phyloP scores from a whole-genome alignment of 2,797 vertebrate genomes.

The Acipenser transmontanus region DNA sequence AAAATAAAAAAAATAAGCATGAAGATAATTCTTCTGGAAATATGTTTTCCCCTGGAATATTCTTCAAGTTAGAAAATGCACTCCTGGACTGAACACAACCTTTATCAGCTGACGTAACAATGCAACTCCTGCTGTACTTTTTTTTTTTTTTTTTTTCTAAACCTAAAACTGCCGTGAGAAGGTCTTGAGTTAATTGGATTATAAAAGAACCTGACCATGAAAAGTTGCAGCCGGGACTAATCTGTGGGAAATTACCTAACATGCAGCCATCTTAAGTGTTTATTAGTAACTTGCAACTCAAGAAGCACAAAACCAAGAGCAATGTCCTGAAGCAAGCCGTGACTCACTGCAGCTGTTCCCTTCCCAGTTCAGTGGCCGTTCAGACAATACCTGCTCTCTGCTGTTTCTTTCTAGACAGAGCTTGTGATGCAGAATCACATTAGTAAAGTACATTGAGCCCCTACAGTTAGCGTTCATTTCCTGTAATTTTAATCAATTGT shows the following conservation, averaged over 20 bases:
- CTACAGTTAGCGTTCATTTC: too few species aligned
- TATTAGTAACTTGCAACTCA: background rate
- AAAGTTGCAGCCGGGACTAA: slow-evolving; percentile 6
- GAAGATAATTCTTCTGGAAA: slow-evolving; percentile 29
- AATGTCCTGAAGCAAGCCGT: too few species aligned
- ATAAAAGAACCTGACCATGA: slow-evolving; percentile 4
- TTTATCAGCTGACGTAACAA: slow-evolving; percentile 17
- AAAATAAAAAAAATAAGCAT: slow-evolving; percentile 48
- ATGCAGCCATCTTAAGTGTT: slow-evolving; percentile 2
- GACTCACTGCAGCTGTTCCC: too few species aligned
- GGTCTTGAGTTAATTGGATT: slow-evolving; percentile 24
- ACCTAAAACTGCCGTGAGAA: slow-evolving; percentile 32
- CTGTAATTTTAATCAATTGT: too few species aligned
- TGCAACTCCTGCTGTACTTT: slow-evolving; percentile 4
- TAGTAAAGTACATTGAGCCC: too few species aligned
- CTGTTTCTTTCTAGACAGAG: too few species aligned
- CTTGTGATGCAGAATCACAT: too few species aligned
- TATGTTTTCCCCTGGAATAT: slow-evolving; percentile 58
- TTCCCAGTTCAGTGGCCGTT: background rate
- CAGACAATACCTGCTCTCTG: too few species aligned
- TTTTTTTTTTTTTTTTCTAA: background rate
- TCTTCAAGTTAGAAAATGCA: slow-evolving; percentile 57
- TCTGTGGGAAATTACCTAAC: slow-evolving; percentile 9
- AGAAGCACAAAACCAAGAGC: background rate
- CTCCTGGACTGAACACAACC: slow-evolving; percentile 42